A percentile compares a stretch with the other conserved stretches of the same genome.
These are phyloP conservation scores for Salmo trutta DNA, from an alignment of 2,797 vertebrate genomes.

Conservation along the genomic window DNA sequence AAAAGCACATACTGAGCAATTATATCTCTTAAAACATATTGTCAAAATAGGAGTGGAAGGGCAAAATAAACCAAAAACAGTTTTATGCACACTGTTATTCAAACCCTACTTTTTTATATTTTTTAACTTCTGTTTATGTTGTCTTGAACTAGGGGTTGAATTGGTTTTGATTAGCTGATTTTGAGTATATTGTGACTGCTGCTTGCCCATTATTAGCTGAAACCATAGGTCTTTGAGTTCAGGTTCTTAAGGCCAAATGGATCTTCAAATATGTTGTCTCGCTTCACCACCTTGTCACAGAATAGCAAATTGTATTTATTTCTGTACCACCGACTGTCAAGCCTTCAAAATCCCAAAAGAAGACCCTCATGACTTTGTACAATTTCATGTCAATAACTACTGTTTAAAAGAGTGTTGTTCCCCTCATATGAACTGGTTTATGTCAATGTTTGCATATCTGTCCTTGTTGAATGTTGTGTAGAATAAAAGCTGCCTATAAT, in stretches of 20 bases:
- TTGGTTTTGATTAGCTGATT: conserved; percentile 24
- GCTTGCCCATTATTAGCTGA: conserved; percentile 22
- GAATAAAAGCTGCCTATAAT: conserved; percentile 56
- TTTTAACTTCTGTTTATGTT: conserved; percentile 40
- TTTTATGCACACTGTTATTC: conserved; percentile 54
- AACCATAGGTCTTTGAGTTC: conserved; percentile 38
- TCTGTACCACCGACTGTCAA: conserved; percentile 22
- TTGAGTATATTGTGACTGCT: conserved; percentile 4
- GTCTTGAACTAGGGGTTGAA: conserved; percentile 7
- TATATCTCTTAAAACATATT: conserved; percentile 22
- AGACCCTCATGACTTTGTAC: conserved; percentile 19
- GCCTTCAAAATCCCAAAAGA: conserved; percentile 7
- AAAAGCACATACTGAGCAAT: conserved; percentile 46
- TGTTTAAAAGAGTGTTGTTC: conserved; percentile 36
- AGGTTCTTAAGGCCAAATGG: conserved; percentile 23
- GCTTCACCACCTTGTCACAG: not conserved
- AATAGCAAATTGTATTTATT: conserved; percentile 60
- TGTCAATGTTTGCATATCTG: conserved; percentile 41
- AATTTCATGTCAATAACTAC: conserved; percentile 57
- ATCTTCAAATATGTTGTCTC: not conserved
- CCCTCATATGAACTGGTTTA: conserved; percentile 19
- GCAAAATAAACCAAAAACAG: conserved; percentile 27
- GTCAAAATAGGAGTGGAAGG: conserved; percentile 26
- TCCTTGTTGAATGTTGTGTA: conserved; percentile 55
- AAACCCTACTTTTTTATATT: conserved; percentile 59